Evolutionary conservation across 2,797 vertebrate genomes (phyloP), one percentile per base, ranked within the genome.

Genomic region (Lutjanus campechanus): DNA sequence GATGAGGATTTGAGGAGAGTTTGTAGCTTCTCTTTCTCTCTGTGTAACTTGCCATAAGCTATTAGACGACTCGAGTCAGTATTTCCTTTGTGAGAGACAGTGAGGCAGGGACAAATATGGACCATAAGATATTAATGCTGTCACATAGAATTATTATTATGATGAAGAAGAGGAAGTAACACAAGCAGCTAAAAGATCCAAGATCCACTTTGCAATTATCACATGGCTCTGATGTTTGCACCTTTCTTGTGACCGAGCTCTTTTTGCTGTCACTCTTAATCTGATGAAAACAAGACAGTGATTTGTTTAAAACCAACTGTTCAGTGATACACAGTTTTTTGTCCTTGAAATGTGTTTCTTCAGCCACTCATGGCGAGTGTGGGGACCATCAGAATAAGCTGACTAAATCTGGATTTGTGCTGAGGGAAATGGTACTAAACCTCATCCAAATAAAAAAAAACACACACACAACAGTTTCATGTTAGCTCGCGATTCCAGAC

Each of bases 11-110:
- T 79, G 64, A 79, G 89, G 94, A 95, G 93, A 95, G 94, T 94
- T 67, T 95, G 95, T 94, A 95, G 94, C 88, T 96, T 95, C 88
- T 95, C 94, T 94, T 94, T 82, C 66, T 86, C 83, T 87, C 85
- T 96, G 95, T 95, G 95, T 92, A 93, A 95, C 81, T 95, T 95
- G 95, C 95, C 94, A 94, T 92, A 89, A 94, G 94, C 93, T 96
- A 94, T 96, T 96, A 95, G 94, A 95, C 96, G 94, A 95, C 95
- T 36, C 29, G 5, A 84, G 83, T 90, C 82, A 79, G 61, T 76
- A 66, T 77, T 80, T 76, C 59, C 69, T 83, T 84, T 75, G 56
- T 69, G 73, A 65, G 72, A 55, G 51, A 70, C 64, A 69, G 55
- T 55, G 20, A 68, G 60, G 41, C 47, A 67, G 47, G 22, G 66